These are phyloP conservation scores for Pristionchus arcanus DNA, from an alignment of 2,888 invertebrate genomes.

Conservation along the genomic window DNA sequence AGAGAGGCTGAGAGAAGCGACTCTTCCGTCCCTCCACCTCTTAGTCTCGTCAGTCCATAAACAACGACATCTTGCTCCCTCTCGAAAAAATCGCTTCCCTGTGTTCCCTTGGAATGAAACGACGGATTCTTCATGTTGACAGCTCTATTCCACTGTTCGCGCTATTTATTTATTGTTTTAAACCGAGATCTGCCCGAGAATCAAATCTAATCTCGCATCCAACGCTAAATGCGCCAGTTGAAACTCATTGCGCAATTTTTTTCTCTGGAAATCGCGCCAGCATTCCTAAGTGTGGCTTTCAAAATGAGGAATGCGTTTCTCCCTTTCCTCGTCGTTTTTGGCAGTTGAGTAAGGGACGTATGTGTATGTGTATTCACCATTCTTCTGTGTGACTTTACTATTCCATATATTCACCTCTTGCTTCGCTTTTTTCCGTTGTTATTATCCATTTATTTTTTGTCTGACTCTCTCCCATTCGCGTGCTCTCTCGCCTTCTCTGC, in stretches of 20 bases:
- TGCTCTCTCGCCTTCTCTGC: neutral
- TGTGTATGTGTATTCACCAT: neutral
- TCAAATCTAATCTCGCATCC: no score
- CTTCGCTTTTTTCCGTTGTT: conserved; percentile 25
- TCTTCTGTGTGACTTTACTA: neutral
- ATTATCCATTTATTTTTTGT: neutral
- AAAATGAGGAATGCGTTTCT: neutral
- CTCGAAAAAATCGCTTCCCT: neutral
- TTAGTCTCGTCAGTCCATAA: neutral
- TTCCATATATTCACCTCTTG: neutral
- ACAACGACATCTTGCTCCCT: neutral
- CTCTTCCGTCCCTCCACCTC: neutral
- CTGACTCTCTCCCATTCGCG: neutral
- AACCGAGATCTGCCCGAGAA: no score
- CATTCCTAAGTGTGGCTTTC: neutral
- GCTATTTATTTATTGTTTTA: no score
- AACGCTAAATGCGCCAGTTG: no score
- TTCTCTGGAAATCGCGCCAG: neutral
- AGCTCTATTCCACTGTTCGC: no score
- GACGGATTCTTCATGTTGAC: no score
- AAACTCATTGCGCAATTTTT: no score
- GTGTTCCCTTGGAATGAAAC: neutral
- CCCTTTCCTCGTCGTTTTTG: neutral
- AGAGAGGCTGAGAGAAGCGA: neutral
- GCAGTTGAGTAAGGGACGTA: no score